phyloP scores from a whole-genome alignment of 2,888 invertebrate genomes.

The Leucoma salicis region DNA sequence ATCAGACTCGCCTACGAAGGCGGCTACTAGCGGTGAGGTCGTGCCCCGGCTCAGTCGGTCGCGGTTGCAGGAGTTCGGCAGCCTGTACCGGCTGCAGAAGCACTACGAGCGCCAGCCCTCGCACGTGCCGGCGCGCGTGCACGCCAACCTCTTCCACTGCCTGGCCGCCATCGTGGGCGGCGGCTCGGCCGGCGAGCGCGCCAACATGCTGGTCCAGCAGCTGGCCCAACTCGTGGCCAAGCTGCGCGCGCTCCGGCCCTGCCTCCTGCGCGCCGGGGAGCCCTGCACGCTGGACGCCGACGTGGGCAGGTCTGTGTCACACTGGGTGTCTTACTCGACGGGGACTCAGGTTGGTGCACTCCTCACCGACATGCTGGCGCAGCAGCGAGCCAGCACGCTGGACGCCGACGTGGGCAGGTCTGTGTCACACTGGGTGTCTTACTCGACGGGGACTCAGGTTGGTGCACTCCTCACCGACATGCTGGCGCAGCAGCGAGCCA shows the following conservation, averaged over 20 bases:
- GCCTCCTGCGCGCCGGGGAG: conserved; percentile 52
- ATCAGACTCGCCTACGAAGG: too few relatives aligned
- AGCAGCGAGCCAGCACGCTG: too few relatives aligned
- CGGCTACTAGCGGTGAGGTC: too few relatives aligned
- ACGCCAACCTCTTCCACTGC: conserved; percentile 69
- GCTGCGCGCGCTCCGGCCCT: conserved; percentile 60
- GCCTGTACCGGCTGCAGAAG: conserved; percentile 64
- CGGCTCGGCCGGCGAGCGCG: conserved; percentile 52
- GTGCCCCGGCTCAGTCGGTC: too few relatives aligned
- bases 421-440: too few relatives aligned
- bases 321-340: background rate
- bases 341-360: background rate
- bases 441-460: too few relatives aligned
- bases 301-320: conserved; percentile 52
- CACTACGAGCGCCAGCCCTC: conserved; percentile 69
- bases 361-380: too few relatives aligned
- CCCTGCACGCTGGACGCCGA: conserved; percentile 64
- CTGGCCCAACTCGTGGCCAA: conserved; percentile 63
- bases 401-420: too few relatives aligned
- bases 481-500: too few relatives aligned
- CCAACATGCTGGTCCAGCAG: conserved; percentile 65
- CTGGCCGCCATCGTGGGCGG: conserved; percentile 62
- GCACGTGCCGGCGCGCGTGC: conserved; percentile 62
- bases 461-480: too few relatives aligned
- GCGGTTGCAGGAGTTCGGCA: conserved; percentile 60